Conservation (phyloP, 2,113 vertebrate species). For the Pelusios castaneus region DNA sequence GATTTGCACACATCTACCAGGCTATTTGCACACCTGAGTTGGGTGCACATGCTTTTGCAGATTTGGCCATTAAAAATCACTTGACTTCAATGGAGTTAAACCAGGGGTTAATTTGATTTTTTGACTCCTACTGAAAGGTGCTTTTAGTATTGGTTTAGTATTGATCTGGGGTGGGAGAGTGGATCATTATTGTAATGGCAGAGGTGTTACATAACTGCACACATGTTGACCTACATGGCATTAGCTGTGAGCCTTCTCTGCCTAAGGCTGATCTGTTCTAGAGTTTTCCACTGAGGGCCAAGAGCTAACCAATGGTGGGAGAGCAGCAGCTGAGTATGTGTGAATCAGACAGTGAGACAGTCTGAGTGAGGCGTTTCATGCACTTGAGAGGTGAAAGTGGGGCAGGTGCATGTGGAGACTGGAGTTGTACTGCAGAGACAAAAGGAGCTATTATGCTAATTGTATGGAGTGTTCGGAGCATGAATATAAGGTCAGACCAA, state of each 20-base stretch:
- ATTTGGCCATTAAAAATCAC: neutral
- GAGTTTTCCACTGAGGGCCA: slow-evolving; percentile 13
- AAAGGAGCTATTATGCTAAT: neutral
- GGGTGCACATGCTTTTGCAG: neutral
- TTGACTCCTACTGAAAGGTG: neutral
- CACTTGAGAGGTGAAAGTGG: neutral
- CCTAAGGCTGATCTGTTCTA: neutral
- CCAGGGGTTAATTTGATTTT: neutral
- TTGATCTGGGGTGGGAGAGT: neutral
- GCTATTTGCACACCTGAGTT: neutral
- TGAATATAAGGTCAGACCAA: neutral
- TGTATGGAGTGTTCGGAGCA: neutral
- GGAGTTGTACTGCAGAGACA: neutral
- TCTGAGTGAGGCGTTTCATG: neutral
- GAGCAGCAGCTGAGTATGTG: neutral
- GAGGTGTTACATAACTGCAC: neutral
- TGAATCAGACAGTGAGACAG: neutral
- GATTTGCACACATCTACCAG: neutral
- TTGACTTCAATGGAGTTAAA: neutral
- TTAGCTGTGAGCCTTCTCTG: neutral
- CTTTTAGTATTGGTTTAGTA: too few relatives aligned
- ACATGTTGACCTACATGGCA: accelerated
- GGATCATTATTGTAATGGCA: neutral
- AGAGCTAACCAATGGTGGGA: neutral
- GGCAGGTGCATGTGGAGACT: accelerated